phyloP scores from a whole-genome alignment of 2,797 vertebrate species.

The Chrosomus eos region DNA sequence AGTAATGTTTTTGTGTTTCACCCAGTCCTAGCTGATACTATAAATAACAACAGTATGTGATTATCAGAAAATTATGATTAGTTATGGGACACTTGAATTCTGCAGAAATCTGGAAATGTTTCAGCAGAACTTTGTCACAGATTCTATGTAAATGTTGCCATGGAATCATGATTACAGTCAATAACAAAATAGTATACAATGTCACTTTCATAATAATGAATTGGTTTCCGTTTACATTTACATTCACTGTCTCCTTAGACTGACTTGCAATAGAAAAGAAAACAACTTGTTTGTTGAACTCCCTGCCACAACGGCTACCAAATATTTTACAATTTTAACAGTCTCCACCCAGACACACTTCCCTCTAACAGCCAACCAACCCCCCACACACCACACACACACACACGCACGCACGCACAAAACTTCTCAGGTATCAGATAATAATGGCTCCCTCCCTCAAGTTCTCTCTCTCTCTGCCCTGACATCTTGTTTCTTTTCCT shows the following conservation, averaged over 20 bases:
- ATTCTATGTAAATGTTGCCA: background rate
- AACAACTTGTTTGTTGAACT: constrained; percentile 9
- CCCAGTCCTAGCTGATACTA: background rate
- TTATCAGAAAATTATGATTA: background rate
- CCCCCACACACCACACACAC: background rate
- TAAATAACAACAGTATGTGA: background rate
- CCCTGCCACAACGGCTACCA: constrained; percentile 27
- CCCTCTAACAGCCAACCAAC: background rate
- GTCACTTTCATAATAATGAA: background rate
- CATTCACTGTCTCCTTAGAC: background rate
- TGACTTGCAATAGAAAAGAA: background rate
- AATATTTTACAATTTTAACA: constrained; percentile 3
- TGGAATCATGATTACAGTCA: background rate
- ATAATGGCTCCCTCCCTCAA: constrained; percentile 25
- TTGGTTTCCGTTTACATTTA: background rate
- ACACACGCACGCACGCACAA: background rate
- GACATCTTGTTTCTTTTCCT: constrained; percentile 27
- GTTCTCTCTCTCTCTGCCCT: constrained; percentile 17
- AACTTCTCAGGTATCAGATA: constrained; percentile 48
- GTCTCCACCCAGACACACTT: constrained; percentile 32
- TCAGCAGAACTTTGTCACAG: background rate
- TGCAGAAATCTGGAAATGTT: background rate
- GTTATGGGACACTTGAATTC: background rate
- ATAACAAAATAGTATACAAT: background rate
- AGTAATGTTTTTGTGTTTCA: background rate